Evolutionary conservation across 2,888 invertebrate genomes (phyloP).

Genomic region (Salpingus planirostris): DNA sequence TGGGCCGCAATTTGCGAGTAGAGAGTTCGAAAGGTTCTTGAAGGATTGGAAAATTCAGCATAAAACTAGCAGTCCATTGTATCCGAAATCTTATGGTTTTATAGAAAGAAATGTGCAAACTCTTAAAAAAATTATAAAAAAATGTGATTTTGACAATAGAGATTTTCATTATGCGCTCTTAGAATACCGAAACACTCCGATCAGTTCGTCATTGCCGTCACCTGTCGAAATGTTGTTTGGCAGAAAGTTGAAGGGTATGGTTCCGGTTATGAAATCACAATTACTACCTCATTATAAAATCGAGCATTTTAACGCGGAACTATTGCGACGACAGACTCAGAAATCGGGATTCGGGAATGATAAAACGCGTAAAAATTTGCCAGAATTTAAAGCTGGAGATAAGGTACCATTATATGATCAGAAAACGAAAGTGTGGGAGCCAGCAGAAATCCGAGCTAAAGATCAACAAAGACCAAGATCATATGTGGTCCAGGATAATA

Average conservation of each 20-base stretch:
- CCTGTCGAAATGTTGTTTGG: background rate
- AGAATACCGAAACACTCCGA: slow-evolving; percentile 14
- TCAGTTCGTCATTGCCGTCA: background rate
- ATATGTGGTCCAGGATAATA: too few species aligned
- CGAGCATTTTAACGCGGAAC: too few species aligned
- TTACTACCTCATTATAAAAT: background rate
- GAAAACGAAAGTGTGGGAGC: too few species aligned
- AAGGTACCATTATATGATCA: too few species aligned
- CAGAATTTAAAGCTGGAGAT: too few species aligned
- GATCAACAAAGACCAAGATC: too few species aligned
- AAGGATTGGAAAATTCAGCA: slow-evolving; percentile 3
- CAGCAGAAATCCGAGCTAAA: too few species aligned
- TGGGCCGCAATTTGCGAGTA: background rate
- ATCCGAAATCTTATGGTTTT: slow-evolving; percentile 6
- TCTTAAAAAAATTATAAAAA: slow-evolving; percentile 4
- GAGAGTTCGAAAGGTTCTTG: slow-evolving; percentile 1
- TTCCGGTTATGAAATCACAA: background rate
- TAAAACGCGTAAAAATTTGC: too few species aligned
- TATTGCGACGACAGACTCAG: too few species aligned
- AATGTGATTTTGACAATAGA: slow-evolving; percentile 10
- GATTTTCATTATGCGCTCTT: slow-evolving; percentile 15
- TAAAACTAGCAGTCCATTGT: slow-evolving; percentile 1
- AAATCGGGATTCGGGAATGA: too few species aligned
- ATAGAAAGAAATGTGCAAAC: slow-evolving; percentile 7
- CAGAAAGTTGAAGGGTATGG: background rate